Evolutionary conservation across 2,888 invertebrate species (phyloP).

Genomic region (Archaeoteleia sp.): DNA sequence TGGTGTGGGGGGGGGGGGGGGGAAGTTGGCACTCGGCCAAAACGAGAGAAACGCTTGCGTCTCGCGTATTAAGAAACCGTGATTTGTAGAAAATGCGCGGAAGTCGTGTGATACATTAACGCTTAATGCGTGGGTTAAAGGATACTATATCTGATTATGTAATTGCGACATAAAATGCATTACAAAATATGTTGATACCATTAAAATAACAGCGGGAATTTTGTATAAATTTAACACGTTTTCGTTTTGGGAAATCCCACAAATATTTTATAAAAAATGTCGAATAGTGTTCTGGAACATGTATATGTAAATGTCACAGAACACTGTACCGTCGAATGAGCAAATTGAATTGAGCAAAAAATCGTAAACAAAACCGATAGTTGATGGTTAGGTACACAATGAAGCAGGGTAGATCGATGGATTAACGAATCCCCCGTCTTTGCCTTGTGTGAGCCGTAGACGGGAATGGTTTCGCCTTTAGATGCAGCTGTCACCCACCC

Average conservation of each 20-base stretch:
- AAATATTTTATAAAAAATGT: neutral
- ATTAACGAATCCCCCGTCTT: constrained; percentile 61
- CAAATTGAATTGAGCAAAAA: constrained; percentile 19
- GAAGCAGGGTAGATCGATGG: constrained; percentile 38
- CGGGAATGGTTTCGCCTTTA: constrained; percentile 51
- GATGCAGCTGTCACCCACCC: constrained; percentile 68
- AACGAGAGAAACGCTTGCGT: constrained; percentile 40
- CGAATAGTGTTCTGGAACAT: constrained; percentile 11
- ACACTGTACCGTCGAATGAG: constrained; percentile 11
- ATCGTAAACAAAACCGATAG: constrained; percentile 23
- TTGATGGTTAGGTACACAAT: constrained; percentile 14
- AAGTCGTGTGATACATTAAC: constrained; percentile 44
- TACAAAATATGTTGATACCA: no score
- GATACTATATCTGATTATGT: constrained; percentile 27
- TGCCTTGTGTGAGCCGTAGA: constrained; percentile 40
- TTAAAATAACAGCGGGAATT: no score
- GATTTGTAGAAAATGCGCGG: constrained; percentile 42
- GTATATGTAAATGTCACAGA: constrained; percentile 18
- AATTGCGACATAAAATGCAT: no score
- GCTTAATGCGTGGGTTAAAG: constrained; percentile 32
- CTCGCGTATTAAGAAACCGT: constrained; percentile 15
- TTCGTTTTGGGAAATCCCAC: constrained; percentile 4
- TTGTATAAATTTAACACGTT: no score
- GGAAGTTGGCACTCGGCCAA: constrained; percentile 35
- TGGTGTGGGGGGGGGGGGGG: no score